Percentiles rank a stretch among this genome's conserved stretches.
These are phyloP conservation scores for Syrrhaptes paradoxus DNA, from an alignment of 2,113 vertebrate species.

Conservation along the genomic window DNA sequence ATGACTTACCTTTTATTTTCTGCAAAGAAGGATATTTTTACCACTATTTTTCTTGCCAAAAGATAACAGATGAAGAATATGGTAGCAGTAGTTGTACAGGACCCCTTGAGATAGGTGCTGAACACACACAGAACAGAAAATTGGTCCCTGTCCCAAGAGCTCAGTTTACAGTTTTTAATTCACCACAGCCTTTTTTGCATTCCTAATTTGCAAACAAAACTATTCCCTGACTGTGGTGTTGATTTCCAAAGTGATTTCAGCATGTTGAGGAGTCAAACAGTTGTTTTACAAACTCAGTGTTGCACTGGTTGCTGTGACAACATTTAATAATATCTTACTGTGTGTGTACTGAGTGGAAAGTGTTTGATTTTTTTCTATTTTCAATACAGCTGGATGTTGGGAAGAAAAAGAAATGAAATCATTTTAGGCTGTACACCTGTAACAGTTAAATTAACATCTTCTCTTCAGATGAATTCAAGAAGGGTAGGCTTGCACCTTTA, in stretches of 20 bases:
- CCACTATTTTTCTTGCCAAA: background rate
- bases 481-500: background rate
- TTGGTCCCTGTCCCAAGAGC: conserved; percentile 7
- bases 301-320: conserved; percentile 72
- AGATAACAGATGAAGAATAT: background rate
- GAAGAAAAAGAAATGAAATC: conserved; percentile 15
- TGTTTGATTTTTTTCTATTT: conserved; percentile 42
- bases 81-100: background rate
- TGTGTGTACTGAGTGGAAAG: conserved; percentile 27
- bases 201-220: conserved; percentile 69
- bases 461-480: background rate
- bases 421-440: background rate
- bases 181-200: conserved; percentile 67
- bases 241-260: conserved; percentile 55
- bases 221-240: conserved; percentile 18
- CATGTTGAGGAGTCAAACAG: conserved; percentile 53
- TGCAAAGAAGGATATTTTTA: background rate
- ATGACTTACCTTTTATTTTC: background rate
- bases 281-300: conserved; percentile 48
- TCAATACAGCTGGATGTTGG: background rate
- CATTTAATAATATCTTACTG: conserved; percentile 62
- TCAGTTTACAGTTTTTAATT: conserved; percentile 67
- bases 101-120: background rate
- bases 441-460: background rate
- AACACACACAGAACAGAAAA: conserved; percentile 12